A percentile compares a stretch with the other conserved stretches of the same genome.
These are phyloP conservation scores for Coregonus ussuriensis DNA, from an alignment of 2,797 vertebrate species.

Conservation along the genomic window DNA sequence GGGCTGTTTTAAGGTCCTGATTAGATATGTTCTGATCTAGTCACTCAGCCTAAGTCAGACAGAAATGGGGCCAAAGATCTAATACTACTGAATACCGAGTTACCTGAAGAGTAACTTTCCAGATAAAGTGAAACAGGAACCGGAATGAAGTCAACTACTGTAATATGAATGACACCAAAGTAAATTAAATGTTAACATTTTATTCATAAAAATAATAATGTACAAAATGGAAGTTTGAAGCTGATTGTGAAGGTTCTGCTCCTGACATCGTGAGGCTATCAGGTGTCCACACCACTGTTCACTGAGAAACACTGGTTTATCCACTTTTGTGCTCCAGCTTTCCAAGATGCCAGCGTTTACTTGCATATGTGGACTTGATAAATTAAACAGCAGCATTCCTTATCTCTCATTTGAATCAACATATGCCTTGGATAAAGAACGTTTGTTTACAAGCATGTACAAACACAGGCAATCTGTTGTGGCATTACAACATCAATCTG, in stretches of 20 bases:
- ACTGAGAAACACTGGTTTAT: conserved; percentile 2
- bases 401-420: conserved; percentile 55
- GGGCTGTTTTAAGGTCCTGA: neutral
- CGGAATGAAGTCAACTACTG: neutral
- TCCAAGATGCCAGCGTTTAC: conserved; percentile 7
- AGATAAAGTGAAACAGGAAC: neutral
- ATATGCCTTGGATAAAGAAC: conserved; percentile 43
- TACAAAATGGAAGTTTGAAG: conserved; percentile 39
- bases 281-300: conserved; percentile 12
- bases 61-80: neutral
- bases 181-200: conserved; percentile 21
- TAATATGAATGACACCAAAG: conserved; percentile 8
- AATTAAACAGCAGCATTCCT: conserved; percentile 65
- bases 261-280: neutral
- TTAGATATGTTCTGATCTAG: neutral
- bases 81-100: neutral
- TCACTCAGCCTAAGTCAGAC: neutral
- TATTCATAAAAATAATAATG: conserved; percentile 37
- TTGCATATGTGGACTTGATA: neutral
- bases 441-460: conserved; percentile 55
- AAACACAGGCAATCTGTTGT: conserved; percentile 46
- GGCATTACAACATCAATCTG: conserved; percentile 34
- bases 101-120: neutral
- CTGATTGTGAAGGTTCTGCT: conserved; percentile 12
- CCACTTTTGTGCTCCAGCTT: conserved; percentile 12